Conservation (phyloP, 2,888 invertebrate genomes). For the Cotesia congregata region DNA sequence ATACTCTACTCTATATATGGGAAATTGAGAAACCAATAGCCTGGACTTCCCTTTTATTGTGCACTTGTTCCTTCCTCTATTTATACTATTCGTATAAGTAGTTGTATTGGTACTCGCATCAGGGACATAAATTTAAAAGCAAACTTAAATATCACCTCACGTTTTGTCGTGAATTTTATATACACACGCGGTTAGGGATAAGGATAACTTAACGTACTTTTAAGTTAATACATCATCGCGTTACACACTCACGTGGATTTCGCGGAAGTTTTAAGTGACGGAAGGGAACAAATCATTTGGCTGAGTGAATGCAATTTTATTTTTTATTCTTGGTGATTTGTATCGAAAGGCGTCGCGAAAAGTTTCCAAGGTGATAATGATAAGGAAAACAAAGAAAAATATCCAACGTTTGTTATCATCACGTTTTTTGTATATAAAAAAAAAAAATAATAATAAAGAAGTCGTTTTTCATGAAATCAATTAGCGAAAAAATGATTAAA, state of each 20-base stretch:
- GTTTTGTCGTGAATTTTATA: not conserved
- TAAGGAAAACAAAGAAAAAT: constrained; percentile 35
- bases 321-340: not conserved
- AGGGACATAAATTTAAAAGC: constrained; percentile 63
- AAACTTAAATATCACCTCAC: constrained; percentile 45
- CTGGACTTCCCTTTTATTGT: constrained; percentile 61
- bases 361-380: constrained; percentile 4
- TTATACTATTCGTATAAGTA: not conserved
- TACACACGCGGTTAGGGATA: not conserved
- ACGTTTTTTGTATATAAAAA: constrained; percentile 14
- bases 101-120: constrained; percentile 35
- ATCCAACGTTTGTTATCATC: constrained; percentile 45
- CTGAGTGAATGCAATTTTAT: constrained; percentile 33
- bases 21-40: constrained; percentile 65
- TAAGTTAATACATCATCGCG: constrained; percentile 25
- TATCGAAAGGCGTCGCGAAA: constrained; percentile 32
- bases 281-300: constrained; percentile 32
- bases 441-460: not conserved
- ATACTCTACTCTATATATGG: constrained; percentile 51
- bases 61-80: constrained; percentile 47
- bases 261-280: constrained; percentile 14
- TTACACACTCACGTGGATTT: constrained; percentile 46
- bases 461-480: not conserved
- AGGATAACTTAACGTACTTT: not conserved
- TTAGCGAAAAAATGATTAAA: not conserved